phyloP scores from a whole-genome alignment of 2,888 invertebrate genomes.

The Lamproptera curius region DNA sequence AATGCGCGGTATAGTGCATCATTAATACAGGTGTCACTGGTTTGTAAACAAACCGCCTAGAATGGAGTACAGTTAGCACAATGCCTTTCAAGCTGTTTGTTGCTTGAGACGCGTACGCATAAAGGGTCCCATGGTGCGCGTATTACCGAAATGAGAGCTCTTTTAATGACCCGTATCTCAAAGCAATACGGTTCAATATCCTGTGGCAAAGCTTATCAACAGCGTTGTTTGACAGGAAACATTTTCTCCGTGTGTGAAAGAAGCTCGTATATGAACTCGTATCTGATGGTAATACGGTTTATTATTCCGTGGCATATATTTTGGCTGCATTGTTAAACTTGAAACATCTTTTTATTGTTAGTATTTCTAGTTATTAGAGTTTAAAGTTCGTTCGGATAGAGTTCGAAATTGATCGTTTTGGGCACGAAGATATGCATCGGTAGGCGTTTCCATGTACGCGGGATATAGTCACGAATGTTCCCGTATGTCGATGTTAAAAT shows the following conservation, averaged over 20 bases:
- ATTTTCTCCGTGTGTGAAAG: too few relatives aligned
- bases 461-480: slow-evolving; percentile 52
- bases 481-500: slow-evolving; percentile 21
- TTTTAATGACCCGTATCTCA: slow-evolving; percentile 9
- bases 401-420: slow-evolving; percentile 32
- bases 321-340: too few relatives aligned
- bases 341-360: too few relatives aligned
- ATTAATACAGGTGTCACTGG: slow-evolving; percentile 61
- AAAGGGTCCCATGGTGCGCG: slow-evolving; percentile 48
- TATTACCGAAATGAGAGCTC: slow-evolving; percentile 16
- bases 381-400: slow-evolving; percentile 28
- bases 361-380: too few relatives aligned
- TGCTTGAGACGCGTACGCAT: slow-evolving; percentile 51
- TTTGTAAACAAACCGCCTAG: slow-evolving; percentile 56
- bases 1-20: slow-evolving; percentile 30
- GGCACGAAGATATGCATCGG: slow-evolving; percentile 48
- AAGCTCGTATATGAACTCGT: too few relatives aligned
- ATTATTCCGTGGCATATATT: too few relatives aligned
- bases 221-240: neutral
- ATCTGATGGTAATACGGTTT: too few relatives aligned
- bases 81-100: slow-evolving; percentile 59
- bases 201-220: slow-evolving; percentile 3
- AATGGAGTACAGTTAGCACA: slow-evolving; percentile 57
- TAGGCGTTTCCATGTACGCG: slow-evolving; percentile 59
- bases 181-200: slow-evolving; percentile 5